A percentile compares a stretch with the other conserved stretches of the same genome.
Conservation (phyloP, 2,113 vertebrate genomes). For the Ranitomeya variabilis region DNA sequence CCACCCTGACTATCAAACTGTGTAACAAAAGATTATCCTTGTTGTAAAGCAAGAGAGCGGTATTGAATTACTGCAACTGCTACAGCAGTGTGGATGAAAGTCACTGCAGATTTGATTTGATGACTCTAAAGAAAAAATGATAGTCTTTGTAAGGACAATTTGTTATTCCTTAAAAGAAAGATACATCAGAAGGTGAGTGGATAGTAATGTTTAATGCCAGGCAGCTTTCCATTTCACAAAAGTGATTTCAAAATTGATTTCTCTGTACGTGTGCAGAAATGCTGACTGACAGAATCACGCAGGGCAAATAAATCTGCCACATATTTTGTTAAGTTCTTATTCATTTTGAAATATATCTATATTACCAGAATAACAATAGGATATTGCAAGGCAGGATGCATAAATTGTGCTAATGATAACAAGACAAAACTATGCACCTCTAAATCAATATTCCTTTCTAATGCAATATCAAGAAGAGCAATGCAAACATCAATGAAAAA, state of each 20-base stretch:
- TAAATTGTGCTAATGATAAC: constrained; percentile 71
- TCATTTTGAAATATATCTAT: constrained; percentile 71
- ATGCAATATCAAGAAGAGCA: not conserved
- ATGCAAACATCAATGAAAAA: not conserved
- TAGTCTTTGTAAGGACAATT: constrained; percentile 61
- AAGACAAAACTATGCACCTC: constrained; percentile 79
- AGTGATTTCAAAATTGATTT: constrained; percentile 71
- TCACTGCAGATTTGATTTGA: constrained; percentile 11
- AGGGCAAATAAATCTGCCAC: constrained; percentile 71
- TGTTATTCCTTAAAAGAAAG: constrained; percentile 56
- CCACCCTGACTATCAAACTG: not conserved
- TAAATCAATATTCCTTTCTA: constrained; percentile 58
- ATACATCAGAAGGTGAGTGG: constrained; percentile 57
- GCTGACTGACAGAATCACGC: constrained; percentile 74
- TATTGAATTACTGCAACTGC: not conserved
- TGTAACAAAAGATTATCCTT: not conserved
- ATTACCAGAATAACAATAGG: constrained; percentile 72
- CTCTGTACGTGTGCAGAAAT: constrained; percentile 64
- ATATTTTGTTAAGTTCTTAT: constrained; percentile 75
- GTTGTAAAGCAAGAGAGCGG: not conserved
- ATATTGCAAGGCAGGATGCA: constrained; percentile 66
- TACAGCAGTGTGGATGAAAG: constrained; percentile 9
- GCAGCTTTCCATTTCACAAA: constrained; percentile 60
- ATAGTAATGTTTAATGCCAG: constrained; percentile 60
- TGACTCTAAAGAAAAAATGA: constrained; percentile 46